Conservation (phyloP, 2,113 vertebrate genomes). For the Cepphus grylle region DNA sequence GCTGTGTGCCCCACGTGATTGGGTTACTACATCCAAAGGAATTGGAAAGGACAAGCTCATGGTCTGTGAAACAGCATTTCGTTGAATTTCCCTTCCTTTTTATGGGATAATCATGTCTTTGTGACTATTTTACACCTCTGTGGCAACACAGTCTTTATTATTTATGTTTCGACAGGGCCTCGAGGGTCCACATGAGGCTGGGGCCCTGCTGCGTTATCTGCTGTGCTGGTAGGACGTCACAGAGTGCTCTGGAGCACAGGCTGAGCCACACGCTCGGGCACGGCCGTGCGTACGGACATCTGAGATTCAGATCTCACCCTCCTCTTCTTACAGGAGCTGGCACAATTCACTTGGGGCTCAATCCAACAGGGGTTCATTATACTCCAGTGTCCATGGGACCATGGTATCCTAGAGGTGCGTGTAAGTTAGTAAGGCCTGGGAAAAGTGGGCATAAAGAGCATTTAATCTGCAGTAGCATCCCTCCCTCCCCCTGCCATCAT, state of each 20-base stretch:
- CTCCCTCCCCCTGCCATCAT: too few species aligned
- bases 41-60: neutral
- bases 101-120: neutral
- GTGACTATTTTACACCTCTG: neutral
- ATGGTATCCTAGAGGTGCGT: too few species aligned
- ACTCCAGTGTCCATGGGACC: neutral
- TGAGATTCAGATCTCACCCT: neutral
- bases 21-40: neutral
- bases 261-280: neutral
- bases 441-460: neutral
- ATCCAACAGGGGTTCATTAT: neutral
- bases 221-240: neutral
- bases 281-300: neutral
- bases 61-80: neutral
- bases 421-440: neutral
- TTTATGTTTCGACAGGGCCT: neutral
- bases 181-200: neutral
- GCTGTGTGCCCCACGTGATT: neutral
- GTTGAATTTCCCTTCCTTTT: neutral
- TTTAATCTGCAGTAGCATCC: neutral
- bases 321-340: fast-evolving
- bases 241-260: neutral
- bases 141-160: neutral
- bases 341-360: neutral
- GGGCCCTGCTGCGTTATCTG: neutral